Percentiles rank a stretch among this genome's conserved stretches.
These are phyloP conservation scores for Autographa gamma DNA, from an alignment of 2,888 invertebrate genomes.

Conservation along the genomic window DNA sequence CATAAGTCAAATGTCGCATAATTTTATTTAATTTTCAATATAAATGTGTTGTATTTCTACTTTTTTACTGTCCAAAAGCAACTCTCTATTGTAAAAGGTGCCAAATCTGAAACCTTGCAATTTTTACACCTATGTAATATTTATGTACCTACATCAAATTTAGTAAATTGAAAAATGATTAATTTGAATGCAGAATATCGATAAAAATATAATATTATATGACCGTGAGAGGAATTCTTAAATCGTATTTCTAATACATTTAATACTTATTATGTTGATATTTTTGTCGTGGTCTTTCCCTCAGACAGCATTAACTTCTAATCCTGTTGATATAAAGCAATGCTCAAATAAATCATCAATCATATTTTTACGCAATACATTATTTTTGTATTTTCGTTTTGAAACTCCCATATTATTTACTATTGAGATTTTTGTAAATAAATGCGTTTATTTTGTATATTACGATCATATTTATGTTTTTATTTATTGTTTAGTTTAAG, in stretches of 20 bases:
- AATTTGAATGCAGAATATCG: no score
- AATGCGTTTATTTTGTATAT: slow-evolving; percentile 61
- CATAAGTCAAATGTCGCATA: slow-evolving; percentile 1
- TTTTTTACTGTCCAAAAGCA: neutral
- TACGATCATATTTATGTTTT: slow-evolving; percentile 57
- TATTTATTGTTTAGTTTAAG: slow-evolving; percentile 58
- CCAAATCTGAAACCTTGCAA: neutral
- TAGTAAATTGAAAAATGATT: no score
- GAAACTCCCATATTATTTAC: slow-evolving; percentile 36
- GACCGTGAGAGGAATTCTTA: no score
- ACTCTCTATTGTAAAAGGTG: neutral
- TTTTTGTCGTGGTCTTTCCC: slow-evolving; percentile 16
- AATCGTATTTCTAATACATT: no score
- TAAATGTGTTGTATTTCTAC: neutral
- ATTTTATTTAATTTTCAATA: neutral
- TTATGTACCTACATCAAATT: no score
- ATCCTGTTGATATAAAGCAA: slow-evolving; percentile 13
- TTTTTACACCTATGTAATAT: no score
- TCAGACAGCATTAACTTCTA: neutral
- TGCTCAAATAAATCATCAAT: slow-evolving; percentile 21
- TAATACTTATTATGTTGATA: neutral
- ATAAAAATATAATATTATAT: no score
- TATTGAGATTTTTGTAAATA: slow-evolving; percentile 60
- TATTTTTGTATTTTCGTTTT: slow-evolving; percentile 47
- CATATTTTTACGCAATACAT: slow-evolving; percentile 24